Evolutionary conservation across 2,113 vertebrate species (phyloP).

Genomic region (Alethe castanea): DNA sequence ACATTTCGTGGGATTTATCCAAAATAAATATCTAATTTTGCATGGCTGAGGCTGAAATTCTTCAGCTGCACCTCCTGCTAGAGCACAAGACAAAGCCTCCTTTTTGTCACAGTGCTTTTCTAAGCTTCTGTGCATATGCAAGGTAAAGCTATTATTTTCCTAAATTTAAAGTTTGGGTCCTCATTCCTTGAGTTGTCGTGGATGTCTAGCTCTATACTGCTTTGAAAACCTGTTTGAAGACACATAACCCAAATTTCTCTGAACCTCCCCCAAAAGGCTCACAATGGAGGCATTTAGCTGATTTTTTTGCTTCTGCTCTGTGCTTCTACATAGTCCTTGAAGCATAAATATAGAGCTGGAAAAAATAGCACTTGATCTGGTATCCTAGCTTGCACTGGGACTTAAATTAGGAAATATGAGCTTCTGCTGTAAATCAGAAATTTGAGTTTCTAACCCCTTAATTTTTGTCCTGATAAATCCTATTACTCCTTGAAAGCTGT

Average conservation of each 20-base stretch:
- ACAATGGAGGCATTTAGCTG: neutral
- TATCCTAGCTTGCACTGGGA: neutral
- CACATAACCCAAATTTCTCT: neutral
- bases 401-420: neutral
- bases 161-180: neutral
- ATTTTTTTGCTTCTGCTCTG: neutral
- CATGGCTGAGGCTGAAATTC: neutral
- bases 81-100: neutral
- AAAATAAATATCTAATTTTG: constrained; percentile 25
- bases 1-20: neutral
- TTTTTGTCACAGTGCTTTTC: neutral
- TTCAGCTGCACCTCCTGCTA: neutral
- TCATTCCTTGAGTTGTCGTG: neutral
- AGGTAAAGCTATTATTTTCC: neutral
- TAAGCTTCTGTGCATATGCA: neutral
- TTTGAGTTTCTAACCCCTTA: neutral
- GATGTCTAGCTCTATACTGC: neutral
- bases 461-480: neutral
- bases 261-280: neutral
- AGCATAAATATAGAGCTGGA: constrained; percentile 46
- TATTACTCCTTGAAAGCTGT: neutral
- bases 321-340: constrained; percentile 11
- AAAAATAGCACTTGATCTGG: constrained; percentile 23
- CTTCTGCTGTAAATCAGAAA: neutral
- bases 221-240: neutral